phyloP scores from a whole-genome alignment of 1,140 invertebrate genomes.

The Sycophila sp. region DNA sequence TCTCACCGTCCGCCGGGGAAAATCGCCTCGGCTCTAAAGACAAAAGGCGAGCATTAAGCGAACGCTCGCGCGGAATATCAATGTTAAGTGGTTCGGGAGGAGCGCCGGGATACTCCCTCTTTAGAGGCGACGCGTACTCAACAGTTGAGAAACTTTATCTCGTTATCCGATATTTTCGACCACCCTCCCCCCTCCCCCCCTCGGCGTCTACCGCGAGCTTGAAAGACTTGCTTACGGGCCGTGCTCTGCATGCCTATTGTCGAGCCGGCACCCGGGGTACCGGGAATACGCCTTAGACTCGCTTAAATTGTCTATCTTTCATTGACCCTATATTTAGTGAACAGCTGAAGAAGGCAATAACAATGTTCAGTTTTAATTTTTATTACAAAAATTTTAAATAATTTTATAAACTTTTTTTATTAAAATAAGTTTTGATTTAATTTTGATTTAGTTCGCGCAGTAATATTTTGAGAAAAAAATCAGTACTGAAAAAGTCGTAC shows the following conservation, averaged over 20 bases:
- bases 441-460: no score
- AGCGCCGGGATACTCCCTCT: background rate
- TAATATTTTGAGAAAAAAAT: no score
- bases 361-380: no score
- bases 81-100: constrained; percentile 43
- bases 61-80: constrained; percentile 51
- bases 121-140: constrained; percentile 3
- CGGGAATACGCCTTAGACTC: no score
- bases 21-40: constrained; percentile 44
- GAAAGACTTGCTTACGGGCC: constrained; percentile 19
- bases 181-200: background rate
- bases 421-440: no score
- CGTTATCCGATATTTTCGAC: constrained; percentile 31
- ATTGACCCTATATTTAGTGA: background rate
- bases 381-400: no score
- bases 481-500: no score
- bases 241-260: constrained; percentile 33
- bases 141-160: constrained; percentile 33
- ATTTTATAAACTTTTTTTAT: no score
- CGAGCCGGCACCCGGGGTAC: no score
- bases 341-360: no score
- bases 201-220: background rate
- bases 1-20: constrained; percentile 32
- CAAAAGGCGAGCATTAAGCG: constrained; percentile 54
- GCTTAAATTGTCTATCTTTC: no score